Conservation (phyloP, 2,888 invertebrate genomes). For the Steromphala cineraria region DNA sequence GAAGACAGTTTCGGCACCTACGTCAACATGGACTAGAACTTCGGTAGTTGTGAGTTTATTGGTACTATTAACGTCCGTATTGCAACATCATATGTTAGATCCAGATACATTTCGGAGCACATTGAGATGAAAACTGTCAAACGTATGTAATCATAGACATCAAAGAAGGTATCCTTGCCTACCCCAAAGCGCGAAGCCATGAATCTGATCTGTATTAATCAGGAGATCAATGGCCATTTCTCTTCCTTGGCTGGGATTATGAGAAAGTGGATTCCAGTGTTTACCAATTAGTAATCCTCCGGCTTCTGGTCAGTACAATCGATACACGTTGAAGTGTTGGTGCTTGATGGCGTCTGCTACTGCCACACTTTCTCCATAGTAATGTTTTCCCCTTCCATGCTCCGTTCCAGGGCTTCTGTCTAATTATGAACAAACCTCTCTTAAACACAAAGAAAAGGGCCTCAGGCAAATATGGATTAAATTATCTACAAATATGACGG, state of each 20-base stretch:
- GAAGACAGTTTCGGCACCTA: too few species aligned
- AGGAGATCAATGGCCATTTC: not conserved
- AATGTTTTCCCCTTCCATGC: not conserved
- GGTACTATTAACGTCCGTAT: too few species aligned
- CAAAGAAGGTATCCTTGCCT: not conserved
- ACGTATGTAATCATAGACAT: not conserved
- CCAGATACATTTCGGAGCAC: too few species aligned
- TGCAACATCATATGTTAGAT: too few species aligned
- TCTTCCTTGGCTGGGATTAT: not conserved
- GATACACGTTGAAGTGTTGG: not conserved
- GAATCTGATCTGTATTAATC: not conserved
- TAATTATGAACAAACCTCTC: not conserved
- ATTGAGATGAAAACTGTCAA: not conserved
- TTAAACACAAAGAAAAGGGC: not conserved
- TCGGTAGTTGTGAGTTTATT: too few species aligned
- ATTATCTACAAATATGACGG: constrained; percentile 10
- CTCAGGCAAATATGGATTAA: not conserved
- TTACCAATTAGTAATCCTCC: not conserved
- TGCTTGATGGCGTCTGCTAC: not conserved
- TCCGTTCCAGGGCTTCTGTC: not conserved
- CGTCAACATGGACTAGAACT: too few species aligned
- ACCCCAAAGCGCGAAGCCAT: not conserved
- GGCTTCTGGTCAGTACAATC: not conserved
- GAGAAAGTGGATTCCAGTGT: not conserved
- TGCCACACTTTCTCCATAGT: not conserved